Percentiles rank a stretch among this genome's conserved stretches.
These are phyloP conservation scores for Drosophila subpulchrella DNA, from an alignment of 1,140 invertebrate species.

Conservation along the genomic window DNA sequence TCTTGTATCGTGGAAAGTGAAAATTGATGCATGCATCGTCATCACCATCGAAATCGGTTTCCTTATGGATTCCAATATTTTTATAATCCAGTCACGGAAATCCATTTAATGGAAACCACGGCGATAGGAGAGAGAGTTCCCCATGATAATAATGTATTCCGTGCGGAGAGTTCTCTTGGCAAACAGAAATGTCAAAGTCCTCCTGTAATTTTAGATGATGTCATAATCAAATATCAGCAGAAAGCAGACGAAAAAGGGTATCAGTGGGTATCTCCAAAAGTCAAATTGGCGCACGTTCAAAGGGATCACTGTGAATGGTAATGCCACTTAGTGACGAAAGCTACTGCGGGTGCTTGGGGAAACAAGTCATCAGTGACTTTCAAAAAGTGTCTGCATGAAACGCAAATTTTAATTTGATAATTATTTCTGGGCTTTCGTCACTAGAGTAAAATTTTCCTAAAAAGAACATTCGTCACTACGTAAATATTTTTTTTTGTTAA, in stretches of 20 bases:
- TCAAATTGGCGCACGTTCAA: constrained; percentile 25
- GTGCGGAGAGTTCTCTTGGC: constrained; percentile 9
- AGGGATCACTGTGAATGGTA: constrained; percentile 1
- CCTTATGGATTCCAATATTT: constrained; percentile 82
- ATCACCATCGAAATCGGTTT: constrained; percentile 65
- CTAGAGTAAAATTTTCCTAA: background rate
- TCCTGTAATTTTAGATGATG: constrained; percentile 52
- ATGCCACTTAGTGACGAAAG: constrained; percentile 25
- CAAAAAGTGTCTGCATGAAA: background rate
- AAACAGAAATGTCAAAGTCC: constrained; percentile 2
- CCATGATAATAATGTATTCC: background rate
- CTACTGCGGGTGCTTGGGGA: background rate
- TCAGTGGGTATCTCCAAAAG: constrained; percentile 36
- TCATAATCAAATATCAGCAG: constrained; percentile 60
- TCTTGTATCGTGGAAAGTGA: constrained; percentile 75
- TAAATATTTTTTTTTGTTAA: constrained; percentile 17
- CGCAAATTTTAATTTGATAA: background rate
- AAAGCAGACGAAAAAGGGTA: constrained; percentile 33
- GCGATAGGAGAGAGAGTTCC: constrained; percentile 1
- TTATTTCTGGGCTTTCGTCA: background rate
- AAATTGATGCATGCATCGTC: constrained; percentile 76
- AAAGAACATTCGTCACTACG: constrained; percentile 6
- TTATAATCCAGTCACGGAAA: constrained; percentile 79
- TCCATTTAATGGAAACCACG: constrained; percentile 66
- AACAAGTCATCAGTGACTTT: background rate